These are phyloP conservation scores for Sceloporus undulatus DNA, from an alignment of 2,113 vertebrate genomes.

Conservation along the genomic window DNA sequence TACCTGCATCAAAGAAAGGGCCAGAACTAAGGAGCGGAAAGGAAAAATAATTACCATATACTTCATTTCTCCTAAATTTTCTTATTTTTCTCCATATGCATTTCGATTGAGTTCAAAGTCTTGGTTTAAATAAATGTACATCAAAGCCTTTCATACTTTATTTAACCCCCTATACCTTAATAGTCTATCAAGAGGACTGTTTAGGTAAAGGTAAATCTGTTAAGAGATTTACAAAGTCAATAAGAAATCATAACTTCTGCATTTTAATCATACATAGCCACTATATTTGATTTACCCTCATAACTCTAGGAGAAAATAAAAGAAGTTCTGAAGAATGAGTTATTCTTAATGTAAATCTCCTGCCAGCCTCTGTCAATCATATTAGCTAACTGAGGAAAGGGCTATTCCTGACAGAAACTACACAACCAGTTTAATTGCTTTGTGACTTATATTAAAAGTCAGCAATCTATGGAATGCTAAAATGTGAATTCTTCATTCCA, in stretches of 20 bases:
- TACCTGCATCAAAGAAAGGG: background rate
- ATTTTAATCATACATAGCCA: slow-evolving; percentile 76
- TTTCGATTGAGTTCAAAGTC: slow-evolving; percentile 33
- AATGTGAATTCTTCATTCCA: slow-evolving; percentile 52
- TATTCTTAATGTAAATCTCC: slow-evolving; percentile 77
- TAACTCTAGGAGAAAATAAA: slow-evolving; percentile 73
- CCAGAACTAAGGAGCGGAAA: background rate
- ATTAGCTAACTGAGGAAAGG: slow-evolving; percentile 41
- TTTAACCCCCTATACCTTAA: slow-evolving; percentile 49
- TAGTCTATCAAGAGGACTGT: slow-evolving; percentile 57
- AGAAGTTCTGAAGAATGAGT: slow-evolving; percentile 77
- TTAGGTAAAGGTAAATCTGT: slow-evolving; percentile 62
- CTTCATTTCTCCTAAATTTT: background rate
- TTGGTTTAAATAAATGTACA: slow-evolving; percentile 43
- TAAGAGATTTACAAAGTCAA: slow-evolving; percentile 76
- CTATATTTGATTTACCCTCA: slow-evolving; percentile 73
- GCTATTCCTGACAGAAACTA: slow-evolving; percentile 65
- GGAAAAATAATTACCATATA: slow-evolving; percentile 8
- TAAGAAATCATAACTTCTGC: slow-evolving; percentile 74
- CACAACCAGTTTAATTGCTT: slow-evolving; percentile 72
- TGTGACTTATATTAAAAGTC: slow-evolving; percentile 68
- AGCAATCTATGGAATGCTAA: slow-evolving; percentile 67
- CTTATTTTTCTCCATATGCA: background rate
- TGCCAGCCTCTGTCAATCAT: slow-evolving; percentile 75
- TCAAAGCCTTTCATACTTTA: slow-evolving; percentile 56